Evolutionary conservation across 2,888 invertebrate species (phyloP), one percentile per base, ranked within the genome.

Genomic region (Caenorhabditis uteleia): DNA sequence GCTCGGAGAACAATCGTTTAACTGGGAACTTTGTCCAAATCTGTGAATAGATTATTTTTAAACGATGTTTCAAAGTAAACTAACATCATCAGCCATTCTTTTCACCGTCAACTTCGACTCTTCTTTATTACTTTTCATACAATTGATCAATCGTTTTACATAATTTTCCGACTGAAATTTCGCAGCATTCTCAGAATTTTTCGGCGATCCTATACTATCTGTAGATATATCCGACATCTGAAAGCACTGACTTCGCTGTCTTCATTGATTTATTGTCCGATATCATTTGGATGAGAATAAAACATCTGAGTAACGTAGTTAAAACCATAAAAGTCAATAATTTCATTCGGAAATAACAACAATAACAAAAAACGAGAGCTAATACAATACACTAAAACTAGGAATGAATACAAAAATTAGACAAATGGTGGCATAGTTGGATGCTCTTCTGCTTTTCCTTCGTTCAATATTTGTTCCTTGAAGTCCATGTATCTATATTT

Each of bases 401-500:
- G 26, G n/a, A 61, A 67, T 4, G 4, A n/a, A 34, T 4, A 34
- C 12, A 34, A 25, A 33, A 51, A 40, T 66, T 70, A 82, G 45
- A 82, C 75, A 62, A 76, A 69, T n/a, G 81, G 81, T 6, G 81
- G 62, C 50, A 65, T 62, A 8, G 64, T 33, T 2, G 75, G 69
- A 57, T 82, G 48, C 33, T 83, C 82, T 50, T 83, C 77, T 1
- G 60, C 64, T 27, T 70, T 70, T n/a, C 70, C 72, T 57, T 83
- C 83, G 12, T 70, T 69, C 46, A 82, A 53, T 23, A 83, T 64
- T 33, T 42, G 68, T 42, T 78, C 70, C 58, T 82, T 82, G 55
- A 68, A 74, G 56, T 83, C 82, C 56, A 71, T 69, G 61, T 83
- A 82, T 40, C 69, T 66, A 62, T 72, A 82, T 48, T 77, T 74